phyloP scores from a whole-genome alignment of 2,888 invertebrate genomes.

The Seira sanloemensis region DNA sequence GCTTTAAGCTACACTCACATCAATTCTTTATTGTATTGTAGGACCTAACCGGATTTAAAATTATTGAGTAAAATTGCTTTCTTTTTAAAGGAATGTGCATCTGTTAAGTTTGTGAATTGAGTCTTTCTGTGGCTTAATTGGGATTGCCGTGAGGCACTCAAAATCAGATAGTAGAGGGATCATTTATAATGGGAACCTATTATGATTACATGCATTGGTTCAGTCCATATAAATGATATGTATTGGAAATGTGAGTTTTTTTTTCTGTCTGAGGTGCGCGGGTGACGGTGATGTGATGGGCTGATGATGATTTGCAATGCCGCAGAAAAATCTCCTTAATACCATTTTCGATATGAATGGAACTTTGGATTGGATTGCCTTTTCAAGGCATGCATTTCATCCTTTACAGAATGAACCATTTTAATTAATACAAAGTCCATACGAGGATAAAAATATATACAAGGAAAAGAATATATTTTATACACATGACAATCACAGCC shows the following conservation, averaged over 20 bases:
- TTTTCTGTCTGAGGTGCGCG: background rate
- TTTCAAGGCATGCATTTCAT: constrained; percentile 39
- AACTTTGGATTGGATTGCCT: background rate
- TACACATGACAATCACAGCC: constrained; percentile 45
- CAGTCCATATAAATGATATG: background rate
- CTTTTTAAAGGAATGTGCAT: background rate
- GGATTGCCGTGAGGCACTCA: constrained; percentile 32
- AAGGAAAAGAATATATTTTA: background rate
- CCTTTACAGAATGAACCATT: constrained; percentile 39
- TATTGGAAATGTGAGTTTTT: no score
- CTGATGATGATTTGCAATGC: background rate
- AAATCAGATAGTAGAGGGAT: background rate
- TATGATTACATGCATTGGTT: background rate
- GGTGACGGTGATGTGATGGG: background rate
- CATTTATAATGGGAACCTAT: background rate
- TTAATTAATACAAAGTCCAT: constrained; percentile 41
- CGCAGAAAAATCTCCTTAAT: constrained; percentile 45
- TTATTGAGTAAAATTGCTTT: background rate
- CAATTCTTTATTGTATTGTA: background rate
- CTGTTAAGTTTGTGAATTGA: constrained; percentile 18
- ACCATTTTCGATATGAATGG: constrained; percentile 43
- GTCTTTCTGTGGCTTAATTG: constrained; percentile 44
- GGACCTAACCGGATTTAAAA: constrained; percentile 52
- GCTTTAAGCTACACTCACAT: constrained; percentile 24
- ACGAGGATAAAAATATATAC: constrained; percentile 24